Conservation (phyloP, 2,888 invertebrate genomes). For the Parapristionchus giblindavisi region DNA sequence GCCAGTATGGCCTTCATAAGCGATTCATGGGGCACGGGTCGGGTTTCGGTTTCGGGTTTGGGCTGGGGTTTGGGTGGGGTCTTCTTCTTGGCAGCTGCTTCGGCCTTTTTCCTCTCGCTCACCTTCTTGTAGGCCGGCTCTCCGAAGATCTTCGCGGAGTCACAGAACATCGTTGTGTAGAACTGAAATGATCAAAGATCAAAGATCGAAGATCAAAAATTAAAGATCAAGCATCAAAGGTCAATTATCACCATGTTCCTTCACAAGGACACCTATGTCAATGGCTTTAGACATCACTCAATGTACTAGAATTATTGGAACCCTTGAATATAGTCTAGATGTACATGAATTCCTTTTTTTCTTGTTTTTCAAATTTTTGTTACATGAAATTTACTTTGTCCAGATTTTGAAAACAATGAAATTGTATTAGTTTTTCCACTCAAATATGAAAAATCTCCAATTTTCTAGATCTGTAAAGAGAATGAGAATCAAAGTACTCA, state of each 20-base stretch:
- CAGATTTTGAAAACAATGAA: background rate
- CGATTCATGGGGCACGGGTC: no score
- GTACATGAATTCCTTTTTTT: no score
- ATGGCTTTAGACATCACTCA: no score
- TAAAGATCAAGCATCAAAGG: background rate
- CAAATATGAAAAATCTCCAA: background rate
- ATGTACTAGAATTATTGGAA: no score
- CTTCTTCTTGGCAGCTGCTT: background rate
- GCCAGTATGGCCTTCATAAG: no score
- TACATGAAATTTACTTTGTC: background rate
- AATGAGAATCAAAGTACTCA: background rate
- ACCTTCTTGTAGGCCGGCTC: conserved; percentile 35
- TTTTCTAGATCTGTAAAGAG: background rate
- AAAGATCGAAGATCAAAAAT: background rate
- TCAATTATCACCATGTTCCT: no score
- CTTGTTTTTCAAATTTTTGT: no score
- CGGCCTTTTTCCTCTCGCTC: conserved; percentile 25
- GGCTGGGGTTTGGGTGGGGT: no score
- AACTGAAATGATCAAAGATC: conserved; percentile 22
- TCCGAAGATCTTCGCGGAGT: conserved; percentile 31
- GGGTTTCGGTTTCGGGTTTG: no score
- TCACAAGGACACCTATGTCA: no score
- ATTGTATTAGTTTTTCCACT: background rate
- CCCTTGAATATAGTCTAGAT: no score
- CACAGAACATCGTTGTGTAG: conserved; percentile 36